These are phyloP conservation scores for Ormia ochracea DNA, from an alignment of 2,888 invertebrate species.

Conservation along the genomic window DNA sequence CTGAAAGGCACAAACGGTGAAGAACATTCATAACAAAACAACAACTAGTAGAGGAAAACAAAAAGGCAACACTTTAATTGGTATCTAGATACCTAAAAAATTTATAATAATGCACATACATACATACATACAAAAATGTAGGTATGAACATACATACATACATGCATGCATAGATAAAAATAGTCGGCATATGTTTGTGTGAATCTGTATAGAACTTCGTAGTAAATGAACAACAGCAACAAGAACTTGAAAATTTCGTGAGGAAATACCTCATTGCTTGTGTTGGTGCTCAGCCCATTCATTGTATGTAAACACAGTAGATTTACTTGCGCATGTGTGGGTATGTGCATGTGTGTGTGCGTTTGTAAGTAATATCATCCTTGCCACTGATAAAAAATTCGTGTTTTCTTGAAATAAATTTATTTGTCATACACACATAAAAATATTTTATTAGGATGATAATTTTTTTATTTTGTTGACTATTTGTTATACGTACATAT, in stretches of 20 bases:
- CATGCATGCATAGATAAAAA: too few species aligned
- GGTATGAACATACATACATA: too few species aligned
- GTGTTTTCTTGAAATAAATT: too few species aligned
- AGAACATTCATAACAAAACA: not conserved
- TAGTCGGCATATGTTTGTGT: too few species aligned
- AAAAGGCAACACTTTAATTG: conserved; percentile 1
- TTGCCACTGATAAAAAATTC: too few species aligned
- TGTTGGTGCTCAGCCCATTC: not conserved
- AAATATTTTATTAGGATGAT: too few species aligned
- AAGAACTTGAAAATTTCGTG: conserved; percentile 35
- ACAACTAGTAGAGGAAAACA: not conserved
- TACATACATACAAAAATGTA: too few species aligned
- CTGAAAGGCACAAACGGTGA: not conserved
- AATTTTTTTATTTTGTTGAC: too few species aligned
- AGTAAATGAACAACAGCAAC: not conserved
- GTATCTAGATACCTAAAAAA: too few species aligned
- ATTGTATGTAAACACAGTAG: not conserved
- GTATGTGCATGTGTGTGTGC: not conserved
- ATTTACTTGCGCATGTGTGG: conserved; percentile 6
- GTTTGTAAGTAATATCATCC: not conserved
- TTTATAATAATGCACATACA: too few species aligned
- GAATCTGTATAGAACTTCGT: not conserved
- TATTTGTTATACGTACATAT: not conserved
- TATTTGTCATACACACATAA: too few species aligned
- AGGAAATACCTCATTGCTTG: conserved; percentile 49